Conservation (phyloP, 2,113 vertebrate species). For the Agapornis roseicollis region DNA sequence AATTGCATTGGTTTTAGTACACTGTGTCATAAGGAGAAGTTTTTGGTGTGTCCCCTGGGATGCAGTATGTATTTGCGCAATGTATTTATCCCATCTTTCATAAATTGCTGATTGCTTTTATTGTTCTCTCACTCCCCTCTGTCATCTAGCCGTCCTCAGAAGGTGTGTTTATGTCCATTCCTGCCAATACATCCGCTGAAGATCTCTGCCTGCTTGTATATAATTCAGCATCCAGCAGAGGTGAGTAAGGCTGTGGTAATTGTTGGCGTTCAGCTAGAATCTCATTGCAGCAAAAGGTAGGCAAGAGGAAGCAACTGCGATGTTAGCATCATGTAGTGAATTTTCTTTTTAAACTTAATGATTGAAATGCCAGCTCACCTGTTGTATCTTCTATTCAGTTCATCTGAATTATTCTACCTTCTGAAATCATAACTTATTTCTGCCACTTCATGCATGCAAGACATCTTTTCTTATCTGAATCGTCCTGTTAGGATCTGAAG, state of each 20-base stretch:
- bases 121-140: conserved; percentile 15
- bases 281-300: neutral
- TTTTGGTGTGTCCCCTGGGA: neutral
- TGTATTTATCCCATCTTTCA: neutral
- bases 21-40: neutral
- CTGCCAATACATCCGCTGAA: conserved; percentile 85
- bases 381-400: neutral
- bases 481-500: neutral
- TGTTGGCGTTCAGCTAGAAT: neutral
- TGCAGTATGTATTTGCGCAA: neutral
- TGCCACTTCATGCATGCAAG: neutral
- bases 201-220: conserved; percentile 90
- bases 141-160: conserved; percentile 86
- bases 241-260: conserved; percentile 74
- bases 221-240: conserved; percentile 97
- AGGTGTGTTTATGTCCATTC: conserved; percentile 96
- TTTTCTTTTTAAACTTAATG: neutral
- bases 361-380: neutral
- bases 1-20: neutral
- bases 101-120: neutral
- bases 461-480: neutral
- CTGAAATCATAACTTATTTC: neutral
- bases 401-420: neutral
- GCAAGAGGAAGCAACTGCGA: neutral
- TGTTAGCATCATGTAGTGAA: neutral